Base-by-base conservation (phyloP, 2,797 vertebrate genomes). In the Thunnus albacares region DNA sequence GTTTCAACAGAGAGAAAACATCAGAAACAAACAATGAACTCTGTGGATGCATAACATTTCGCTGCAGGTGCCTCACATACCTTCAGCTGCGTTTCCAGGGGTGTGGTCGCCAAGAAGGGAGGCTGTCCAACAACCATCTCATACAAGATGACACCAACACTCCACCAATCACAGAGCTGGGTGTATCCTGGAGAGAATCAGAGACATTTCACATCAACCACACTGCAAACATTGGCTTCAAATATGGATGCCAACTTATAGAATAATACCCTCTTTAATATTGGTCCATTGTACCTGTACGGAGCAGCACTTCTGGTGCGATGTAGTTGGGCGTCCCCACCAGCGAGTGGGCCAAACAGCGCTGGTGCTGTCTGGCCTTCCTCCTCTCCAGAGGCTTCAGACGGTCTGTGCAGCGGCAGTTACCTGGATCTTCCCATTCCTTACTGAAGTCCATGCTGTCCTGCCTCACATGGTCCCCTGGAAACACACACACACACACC, bases 371-470 rank as follows among this genome's bases (percentile, higher is more conserved):
- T 75, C 97, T 95, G 0, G 98, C 98, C 24, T 98, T 97, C 67
- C 98, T 92, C 56, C 97, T 95, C 91, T 99, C 97, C 65, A 99
- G 95, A 0, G 98, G 98, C 86, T 99, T 99, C 62, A 99, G 93
- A 7, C 98, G 94, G 58, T 99, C 98, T 0, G 96, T 96, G n/a
- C 98, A 99, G 62, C 96, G 96, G 80, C 98, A 99, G 74, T 95
- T 98, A 0, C 96, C 90, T 0, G 97, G 92, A 77, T 99, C 98
- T 9, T 98, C 97, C 98, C 98, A 99, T n/a, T 98, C 98, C 17
- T 92, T 99, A 90, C 98, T 99, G 93, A 99, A 99, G 95, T 99
- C 98, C 98, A 99, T 99, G 72, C 98, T 99, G 92, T 99, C 98
- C 91, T 99, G 98, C 41, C 98, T 96, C 58, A 96, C 95, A 0